A percentile compares a stretch with the other conserved stretches of the same genome.
Evolutionary conservation across 1,140 invertebrate genomes (phyloP).

Genomic region (Lamellibrachia luymesi): DNA sequence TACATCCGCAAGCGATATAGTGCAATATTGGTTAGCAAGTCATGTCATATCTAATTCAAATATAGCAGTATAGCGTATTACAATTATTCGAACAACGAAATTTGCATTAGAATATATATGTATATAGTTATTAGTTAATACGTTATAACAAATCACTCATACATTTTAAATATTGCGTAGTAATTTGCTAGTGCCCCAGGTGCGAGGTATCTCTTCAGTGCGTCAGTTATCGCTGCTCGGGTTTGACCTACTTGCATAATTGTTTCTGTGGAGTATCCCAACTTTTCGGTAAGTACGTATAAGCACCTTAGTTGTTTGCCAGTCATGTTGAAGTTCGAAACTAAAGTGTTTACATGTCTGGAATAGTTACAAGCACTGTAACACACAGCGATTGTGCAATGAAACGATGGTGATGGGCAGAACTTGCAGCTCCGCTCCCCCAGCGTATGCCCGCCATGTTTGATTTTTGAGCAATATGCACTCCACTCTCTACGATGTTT

Average conservation of each 20-base stretch:
- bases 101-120: neutral
- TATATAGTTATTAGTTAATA: neutral
- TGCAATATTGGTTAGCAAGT: neutral
- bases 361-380: neutral
- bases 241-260: slow-evolving; percentile 5
- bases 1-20: neutral
- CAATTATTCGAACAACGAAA: neutral
- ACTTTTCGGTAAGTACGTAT: slow-evolving; percentile 1
- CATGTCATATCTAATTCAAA: neutral
- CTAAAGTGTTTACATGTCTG: neutral
- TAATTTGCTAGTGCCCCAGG: neutral
- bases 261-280: neutral
- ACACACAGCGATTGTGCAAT: neutral
- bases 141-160: neutral
- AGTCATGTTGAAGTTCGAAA: neutral
- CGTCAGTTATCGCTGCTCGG: neutral
- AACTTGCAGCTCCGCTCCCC: neutral
- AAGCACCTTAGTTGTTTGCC: neutral
- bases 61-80: neutral
- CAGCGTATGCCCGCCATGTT: neutral
- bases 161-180: neutral
- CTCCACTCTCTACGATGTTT: neutral
- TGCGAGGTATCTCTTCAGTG: neutral
- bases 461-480: neutral
- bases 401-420: neutral